A percentile compares a stretch with the other conserved stretches of the same genome.
phyloP scores from a whole-genome alignment of 2,797 vertebrate species.

The Picus viridis region DNA sequence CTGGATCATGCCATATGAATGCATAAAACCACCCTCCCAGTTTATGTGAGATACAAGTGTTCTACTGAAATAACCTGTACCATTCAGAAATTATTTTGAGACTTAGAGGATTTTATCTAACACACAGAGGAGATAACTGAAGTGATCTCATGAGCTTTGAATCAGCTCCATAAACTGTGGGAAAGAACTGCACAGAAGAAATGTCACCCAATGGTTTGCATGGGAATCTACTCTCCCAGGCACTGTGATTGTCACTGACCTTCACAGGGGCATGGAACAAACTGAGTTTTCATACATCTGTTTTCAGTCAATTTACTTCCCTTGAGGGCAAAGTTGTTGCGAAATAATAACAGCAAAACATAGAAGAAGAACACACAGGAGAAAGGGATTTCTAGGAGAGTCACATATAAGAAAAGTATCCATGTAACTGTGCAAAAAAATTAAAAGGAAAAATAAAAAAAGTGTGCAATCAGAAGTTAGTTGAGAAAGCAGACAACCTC shows the following conservation, averaged over 20 bases:
- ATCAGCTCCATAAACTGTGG: not conserved
- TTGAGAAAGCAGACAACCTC: not conserved
- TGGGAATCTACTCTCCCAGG: constrained; percentile 13
- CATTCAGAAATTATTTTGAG: not conserved
- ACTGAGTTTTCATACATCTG: not conserved
- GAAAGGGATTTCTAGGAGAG: not conserved
- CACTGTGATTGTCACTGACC: not conserved
- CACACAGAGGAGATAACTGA: not conserved
- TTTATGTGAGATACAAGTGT: not conserved
- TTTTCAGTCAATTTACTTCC: not conserved
- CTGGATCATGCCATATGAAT: not conserved
- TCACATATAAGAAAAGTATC: fast-evolving
- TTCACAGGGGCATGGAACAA: not conserved
- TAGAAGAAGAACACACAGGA: fast-evolving
- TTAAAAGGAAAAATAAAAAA: no score
- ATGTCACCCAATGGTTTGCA: not conserved
- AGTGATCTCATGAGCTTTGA: not conserved
- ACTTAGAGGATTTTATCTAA: not conserved
- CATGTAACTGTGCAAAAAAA: fast-evolving
- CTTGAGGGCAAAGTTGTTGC: not conserved
- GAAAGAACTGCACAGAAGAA: not conserved
- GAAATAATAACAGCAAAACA: not conserved
- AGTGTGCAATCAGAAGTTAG: not conserved
- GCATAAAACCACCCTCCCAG: not conserved
- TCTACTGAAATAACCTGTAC: not conserved